phyloP scores from a whole-genome alignment of 2,113 vertebrate species.

The Melanostigma gelatinosum region DNA sequence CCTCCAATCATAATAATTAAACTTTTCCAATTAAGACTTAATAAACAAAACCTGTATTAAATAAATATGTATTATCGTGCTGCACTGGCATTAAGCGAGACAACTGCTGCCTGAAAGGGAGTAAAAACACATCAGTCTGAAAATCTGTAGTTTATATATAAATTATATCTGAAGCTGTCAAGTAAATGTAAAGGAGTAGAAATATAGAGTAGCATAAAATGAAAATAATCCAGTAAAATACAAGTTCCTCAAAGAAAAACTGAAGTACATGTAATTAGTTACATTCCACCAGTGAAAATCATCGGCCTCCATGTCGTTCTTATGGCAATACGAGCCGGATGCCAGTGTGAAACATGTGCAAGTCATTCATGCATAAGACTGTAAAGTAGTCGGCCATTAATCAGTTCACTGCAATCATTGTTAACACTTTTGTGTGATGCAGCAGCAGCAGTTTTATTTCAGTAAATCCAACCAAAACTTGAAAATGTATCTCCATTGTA shows the following conservation, averaged over 20 bases:
- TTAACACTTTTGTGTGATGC: slow-evolving; percentile 2
- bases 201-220: too few species aligned
- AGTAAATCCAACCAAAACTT: not conserved
- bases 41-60: not conserved
- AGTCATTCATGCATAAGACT: slow-evolving; percentile 1
- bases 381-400: not conserved
- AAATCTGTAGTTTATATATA: not conserved
- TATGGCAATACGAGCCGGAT: not conserved
- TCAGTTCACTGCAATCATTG: too few species aligned
- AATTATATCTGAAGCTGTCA: not conserved
- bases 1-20: not conserved
- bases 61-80: not conserved
- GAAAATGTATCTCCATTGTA: not conserved
- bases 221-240: too few species aligned
- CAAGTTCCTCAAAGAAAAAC: too few species aligned
- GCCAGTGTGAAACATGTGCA: slow-evolving; percentile 19
- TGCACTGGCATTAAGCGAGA: not conserved
- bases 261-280: too few species aligned
- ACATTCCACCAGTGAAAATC: not conserved
- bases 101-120: not conserved
- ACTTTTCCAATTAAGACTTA: not conserved
- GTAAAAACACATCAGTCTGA: slow-evolving; percentile 1
- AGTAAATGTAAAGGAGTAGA: not conserved
- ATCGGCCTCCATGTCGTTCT: not conserved
- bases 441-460: not conserved